These are phyloP conservation scores for Athetis lepigone DNA, from an alignment of 2,888 invertebrate species.

Conservation along the genomic window DNA sequence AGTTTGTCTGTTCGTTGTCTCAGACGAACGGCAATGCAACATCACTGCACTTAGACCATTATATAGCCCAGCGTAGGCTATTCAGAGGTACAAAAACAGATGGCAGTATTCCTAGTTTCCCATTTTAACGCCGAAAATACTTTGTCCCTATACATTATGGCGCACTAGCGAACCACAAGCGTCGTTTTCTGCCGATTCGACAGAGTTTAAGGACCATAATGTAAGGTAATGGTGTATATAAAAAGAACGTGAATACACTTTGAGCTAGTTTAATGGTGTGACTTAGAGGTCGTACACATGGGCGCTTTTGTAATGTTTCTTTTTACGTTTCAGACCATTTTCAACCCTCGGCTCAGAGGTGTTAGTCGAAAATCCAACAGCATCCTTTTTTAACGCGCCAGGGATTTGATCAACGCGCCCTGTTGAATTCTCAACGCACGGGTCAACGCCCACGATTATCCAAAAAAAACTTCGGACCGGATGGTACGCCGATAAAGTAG, in stretches of 20 bases:
- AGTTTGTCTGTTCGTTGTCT: no score
- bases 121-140: no score
- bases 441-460: neutral
- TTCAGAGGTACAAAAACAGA: no score
- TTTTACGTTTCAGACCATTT: neutral
- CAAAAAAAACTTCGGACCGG: neutral
- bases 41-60: no score
- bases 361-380: neutral
- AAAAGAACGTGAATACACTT: neutral
- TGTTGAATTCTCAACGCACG: neutral
- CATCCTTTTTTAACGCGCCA: neutral
- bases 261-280: neutral
- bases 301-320: neutral
- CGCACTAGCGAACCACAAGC: no score
- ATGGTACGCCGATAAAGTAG: neutral
- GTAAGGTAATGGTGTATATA: no score
- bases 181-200: no score
- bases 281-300: neutral
- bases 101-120: no score
- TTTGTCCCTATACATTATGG: no score
- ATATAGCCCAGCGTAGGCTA: no score
- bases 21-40: no score
- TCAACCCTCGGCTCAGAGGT: neutral
- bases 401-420: neutral
- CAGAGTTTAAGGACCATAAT: no score